Conservation (phyloP, 2,113 vertebrate genomes). For the Acrocephalus arundinaceus region DNA sequence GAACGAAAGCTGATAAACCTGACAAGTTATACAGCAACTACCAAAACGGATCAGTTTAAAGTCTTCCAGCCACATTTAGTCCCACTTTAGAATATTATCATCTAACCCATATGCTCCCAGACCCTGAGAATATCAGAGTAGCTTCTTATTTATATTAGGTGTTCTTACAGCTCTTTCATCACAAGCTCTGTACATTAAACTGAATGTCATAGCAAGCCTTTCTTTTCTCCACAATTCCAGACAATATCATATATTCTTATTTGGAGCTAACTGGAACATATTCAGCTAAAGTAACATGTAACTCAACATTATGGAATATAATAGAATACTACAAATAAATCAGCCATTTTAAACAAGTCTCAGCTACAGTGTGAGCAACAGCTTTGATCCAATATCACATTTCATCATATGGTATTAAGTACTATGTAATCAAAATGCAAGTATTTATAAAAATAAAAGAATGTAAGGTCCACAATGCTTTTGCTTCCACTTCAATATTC, state of each 20-base stretch:
- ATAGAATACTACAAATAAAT: background rate
- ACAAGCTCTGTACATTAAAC: background rate
- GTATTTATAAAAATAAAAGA: conserved; percentile 71
- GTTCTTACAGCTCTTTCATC: background rate
- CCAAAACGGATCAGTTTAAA: background rate
- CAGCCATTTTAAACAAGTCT: conserved; percentile 17
- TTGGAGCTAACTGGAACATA: background rate
- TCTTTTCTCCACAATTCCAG: background rate
- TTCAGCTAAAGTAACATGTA: background rate
- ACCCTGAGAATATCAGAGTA: background rate
- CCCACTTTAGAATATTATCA: background rate
- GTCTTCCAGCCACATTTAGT: background rate
- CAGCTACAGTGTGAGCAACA: background rate
- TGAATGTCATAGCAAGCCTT: background rate
- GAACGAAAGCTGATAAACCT: background rate
- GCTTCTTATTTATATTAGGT: background rate
- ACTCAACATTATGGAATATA: background rate
- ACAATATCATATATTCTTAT: background rate
- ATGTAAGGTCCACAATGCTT: background rate
- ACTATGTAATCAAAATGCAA: conserved; percentile 65
- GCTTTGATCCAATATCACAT: conserved; percentile 60
- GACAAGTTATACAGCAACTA: background rate
- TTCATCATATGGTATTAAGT: conserved; percentile 60
- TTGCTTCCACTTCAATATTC: conserved; percentile 60
- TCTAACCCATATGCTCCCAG: background rate